Base-by-base conservation (phyloP, 2,113 vertebrate species). In the Oceanodroma tethys region DNA sequence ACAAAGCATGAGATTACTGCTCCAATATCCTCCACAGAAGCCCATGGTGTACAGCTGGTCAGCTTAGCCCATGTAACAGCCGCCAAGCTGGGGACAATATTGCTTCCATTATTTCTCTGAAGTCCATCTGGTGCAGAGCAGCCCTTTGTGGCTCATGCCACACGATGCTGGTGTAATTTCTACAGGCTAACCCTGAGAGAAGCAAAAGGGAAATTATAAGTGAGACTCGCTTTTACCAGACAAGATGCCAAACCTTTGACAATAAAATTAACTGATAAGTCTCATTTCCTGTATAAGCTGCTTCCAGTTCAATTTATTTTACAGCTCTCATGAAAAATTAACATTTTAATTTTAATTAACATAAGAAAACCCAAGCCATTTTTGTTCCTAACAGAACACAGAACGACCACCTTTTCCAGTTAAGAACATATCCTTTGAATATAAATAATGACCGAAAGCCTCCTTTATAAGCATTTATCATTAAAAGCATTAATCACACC, bases 261-360 rank as follows among this genome's bases (percentile, higher is more conserved):
- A 89, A 89, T 89, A 89, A 97, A 94, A 92, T 79, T 81, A 95
- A 95, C 25, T 68, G 23, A 13, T 71, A 68, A 88, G 50, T 91
- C 48, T 88, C 52, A 66, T 88, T 92, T 96, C 90, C 85, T 59
- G 10, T 60, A 72, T 59, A 86, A 91, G 56, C 16, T 0, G 0
- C 47, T 93, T 95, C 27, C 27, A 84, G 56, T 79, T 86, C 70
- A 84, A 83, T 91, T 94, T 83, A 82, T 82, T 96, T 93, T 81
- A 81, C n/a, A 84, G 42, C 38, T 81, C 18, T 86, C 47, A 55
- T 84, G 65, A 93, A 96, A 97, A 95, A 93, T 47, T 78, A 91
- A 86, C 32, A 70, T 76, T 95, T 94, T 82, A 65, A 74, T 95
- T 93, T 94, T 75, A 95, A 95, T 95, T 93, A 93, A 66, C 62